phyloP scores from a whole-genome alignment of 2,888 invertebrate genomes.

The Psococerastis gibbosa region DNA sequence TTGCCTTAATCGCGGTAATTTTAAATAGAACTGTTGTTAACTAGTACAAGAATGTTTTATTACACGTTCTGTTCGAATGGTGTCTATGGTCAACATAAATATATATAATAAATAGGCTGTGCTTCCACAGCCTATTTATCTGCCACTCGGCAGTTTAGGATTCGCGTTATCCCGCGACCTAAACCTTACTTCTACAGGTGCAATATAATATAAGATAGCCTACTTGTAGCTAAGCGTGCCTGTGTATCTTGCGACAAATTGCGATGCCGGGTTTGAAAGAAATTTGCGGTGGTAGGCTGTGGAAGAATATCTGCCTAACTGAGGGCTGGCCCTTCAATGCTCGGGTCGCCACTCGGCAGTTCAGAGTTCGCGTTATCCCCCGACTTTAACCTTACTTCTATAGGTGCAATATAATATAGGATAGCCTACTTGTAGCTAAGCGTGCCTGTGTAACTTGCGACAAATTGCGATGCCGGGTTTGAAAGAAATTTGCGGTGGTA shows the following conservation, averaged over 20 bases:
- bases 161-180: slow-evolving; percentile 99
- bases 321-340: slow-evolving; percentile 30
- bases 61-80: too few relatives aligned
- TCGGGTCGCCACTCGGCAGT: slow-evolving; percentile 80
- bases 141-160: slow-evolving; percentile 88
- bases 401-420: too few relatives aligned
- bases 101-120: too few relatives aligned
- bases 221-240: slow-evolving; percentile 33
- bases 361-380: slow-evolving; percentile 98
- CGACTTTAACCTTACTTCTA: slow-evolving; percentile 51
- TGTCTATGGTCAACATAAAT: too few relatives aligned
- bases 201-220: too few relatives aligned
- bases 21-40: too few relatives aligned
- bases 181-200: too few relatives aligned
- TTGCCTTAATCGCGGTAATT: too few relatives aligned
- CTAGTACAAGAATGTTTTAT: too few relatives aligned
- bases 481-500: slow-evolving; percentile 28
- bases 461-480: slow-evolving; percentile 23
- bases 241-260: slow-evolving; percentile 26
- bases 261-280: slow-evolving; percentile 18
- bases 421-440: slow-evolving; percentile 28
- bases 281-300: slow-evolving; percentile 32
- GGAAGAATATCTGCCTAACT: slow-evolving; percentile 33
- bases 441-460: slow-evolving; percentile 29
- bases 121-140: too few relatives aligned